phyloP scores from a whole-genome alignment of 2,113 vertebrate genomes.

The Canis aureus region DNA sequence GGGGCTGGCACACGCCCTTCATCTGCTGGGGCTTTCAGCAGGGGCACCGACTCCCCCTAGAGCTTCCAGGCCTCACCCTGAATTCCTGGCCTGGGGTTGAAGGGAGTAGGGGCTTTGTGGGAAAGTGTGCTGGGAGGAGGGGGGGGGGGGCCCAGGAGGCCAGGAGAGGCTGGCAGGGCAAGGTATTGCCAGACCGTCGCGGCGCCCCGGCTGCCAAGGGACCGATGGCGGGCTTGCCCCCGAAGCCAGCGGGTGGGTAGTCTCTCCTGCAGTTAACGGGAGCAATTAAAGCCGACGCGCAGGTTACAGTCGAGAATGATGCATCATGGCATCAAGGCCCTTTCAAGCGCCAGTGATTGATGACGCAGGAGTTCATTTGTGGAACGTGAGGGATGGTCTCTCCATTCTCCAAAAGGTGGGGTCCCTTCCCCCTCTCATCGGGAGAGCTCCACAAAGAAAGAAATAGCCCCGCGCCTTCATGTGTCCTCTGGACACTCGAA shows the following conservation, averaged over 20 bases:
- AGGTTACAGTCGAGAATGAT: conserved; percentile 14
- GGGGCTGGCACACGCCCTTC: neutral
- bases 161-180: conserved; percentile 36
- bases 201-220: conserved; percentile 68
- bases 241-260: conserved; percentile 57
- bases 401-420: neutral
- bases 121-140: rapidly evolving
- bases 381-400: conserved; percentile 11
- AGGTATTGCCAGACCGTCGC: conserved; percentile 69
- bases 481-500: neutral
- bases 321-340: neutral
- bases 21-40: neutral
- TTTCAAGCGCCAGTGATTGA: conserved; percentile 63
- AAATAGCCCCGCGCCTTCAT: neutral
- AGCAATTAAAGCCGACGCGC: conserved; percentile 70
- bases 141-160: neutral
- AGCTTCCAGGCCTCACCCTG: neutral
- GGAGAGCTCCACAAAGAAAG: conserved; percentile 14
- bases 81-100: neutral
- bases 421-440: neutral
- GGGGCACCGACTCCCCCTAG: neutral
- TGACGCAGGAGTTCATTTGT: conserved; percentile 49
- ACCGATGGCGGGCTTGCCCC: conserved; percentile 51
- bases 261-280: conserved; percentile 61
- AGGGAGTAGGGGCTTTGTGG: conserved; percentile 14